Conservation (phyloP, 2,888 invertebrate species). For the Lepidocyrtinus sp. region DNA sequence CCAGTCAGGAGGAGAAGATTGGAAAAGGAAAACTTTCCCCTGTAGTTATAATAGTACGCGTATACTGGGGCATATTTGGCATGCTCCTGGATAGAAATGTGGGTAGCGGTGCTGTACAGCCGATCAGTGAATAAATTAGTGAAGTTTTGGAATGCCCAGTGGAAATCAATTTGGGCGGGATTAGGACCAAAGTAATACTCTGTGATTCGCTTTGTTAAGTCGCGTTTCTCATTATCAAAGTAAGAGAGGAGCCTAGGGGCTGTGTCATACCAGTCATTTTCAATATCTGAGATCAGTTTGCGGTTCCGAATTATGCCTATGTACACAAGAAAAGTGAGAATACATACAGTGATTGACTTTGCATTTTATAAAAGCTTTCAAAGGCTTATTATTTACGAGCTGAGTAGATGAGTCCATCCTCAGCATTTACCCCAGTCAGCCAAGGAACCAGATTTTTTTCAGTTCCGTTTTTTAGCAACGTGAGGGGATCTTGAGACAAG, state of each 20-base stretch:
- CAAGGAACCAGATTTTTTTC: conserved; percentile 59
- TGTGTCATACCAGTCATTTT: conserved; percentile 55
- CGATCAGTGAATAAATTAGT: conserved; percentile 64
- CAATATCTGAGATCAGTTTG: conserved; percentile 52
- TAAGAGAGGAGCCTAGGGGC: conserved; percentile 59
- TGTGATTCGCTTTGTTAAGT: conserved; percentile 37
- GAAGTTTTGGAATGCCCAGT: conserved; percentile 57
- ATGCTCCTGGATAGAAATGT: conserved; percentile 56
- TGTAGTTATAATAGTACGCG: conserved; percentile 62
- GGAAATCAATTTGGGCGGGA: conserved; percentile 45
- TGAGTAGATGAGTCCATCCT: conserved; percentile 65
- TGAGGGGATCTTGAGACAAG: conserved; percentile 60
- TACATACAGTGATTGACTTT: background rate
- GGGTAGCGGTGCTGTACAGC: conserved; percentile 60
- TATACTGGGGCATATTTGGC: conserved; percentile 54
- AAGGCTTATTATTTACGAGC: conserved; percentile 44
- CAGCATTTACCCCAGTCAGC: conserved; percentile 62
- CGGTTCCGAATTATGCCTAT: conserved; percentile 61
- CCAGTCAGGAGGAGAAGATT: conserved; percentile 52
- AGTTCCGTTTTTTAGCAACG: conserved; percentile 53
- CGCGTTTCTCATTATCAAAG: conserved; percentile 37
- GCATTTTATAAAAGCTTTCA: background rate
- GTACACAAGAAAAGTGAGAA: too few relatives aligned
- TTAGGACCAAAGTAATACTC: conserved; percentile 56
- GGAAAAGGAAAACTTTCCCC: conserved; percentile 53